phyloP scores from a whole-genome alignment of 2,113 vertebrate species.

The Agapornis roseicollis region DNA sequence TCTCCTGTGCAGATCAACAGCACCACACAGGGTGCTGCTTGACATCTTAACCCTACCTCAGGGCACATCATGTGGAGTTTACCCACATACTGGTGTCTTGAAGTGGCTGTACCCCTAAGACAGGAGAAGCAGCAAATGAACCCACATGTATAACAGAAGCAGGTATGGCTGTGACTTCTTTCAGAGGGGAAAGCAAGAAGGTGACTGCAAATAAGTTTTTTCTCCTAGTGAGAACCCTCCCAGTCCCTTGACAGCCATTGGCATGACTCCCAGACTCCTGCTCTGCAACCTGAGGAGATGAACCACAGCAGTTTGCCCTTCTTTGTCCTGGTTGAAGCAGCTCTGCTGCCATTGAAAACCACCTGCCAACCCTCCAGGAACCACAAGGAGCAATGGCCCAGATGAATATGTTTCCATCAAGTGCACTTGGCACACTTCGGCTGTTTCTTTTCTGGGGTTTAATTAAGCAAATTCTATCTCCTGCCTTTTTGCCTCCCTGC shows the following conservation, averaged over 20 bases:
- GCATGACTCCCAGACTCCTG: not conserved
- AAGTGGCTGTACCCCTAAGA: not conserved
- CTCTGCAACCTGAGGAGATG: not conserved
- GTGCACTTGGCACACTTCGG: not conserved
- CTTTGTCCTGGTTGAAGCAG: not conserved
- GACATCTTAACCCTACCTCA: fast-evolving
- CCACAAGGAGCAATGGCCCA: not conserved
- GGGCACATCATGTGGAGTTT: not conserved
- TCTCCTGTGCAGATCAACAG: not conserved
- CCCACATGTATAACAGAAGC: not conserved
- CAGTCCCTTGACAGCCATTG: not conserved
- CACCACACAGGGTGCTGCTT: not conserved
- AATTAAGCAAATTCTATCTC: not conserved
- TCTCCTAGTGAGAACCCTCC: not conserved
- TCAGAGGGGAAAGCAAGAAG: not conserved
- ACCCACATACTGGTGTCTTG: fast-evolving
- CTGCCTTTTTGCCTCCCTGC: not conserved
- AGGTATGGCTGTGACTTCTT: not conserved
- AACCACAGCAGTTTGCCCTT: not conserved
- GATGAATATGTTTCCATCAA: not conserved
- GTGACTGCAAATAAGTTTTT: not conserved
- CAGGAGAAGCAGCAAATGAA: not conserved
- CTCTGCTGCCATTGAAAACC: not conserved
- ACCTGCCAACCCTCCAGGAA: not conserved
- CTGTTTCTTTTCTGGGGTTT: not conserved